These are phyloP conservation scores for Anser brachyrhynchus DNA, from an alignment of 2,113 vertebrate species.

Conservation along the genomic window DNA sequence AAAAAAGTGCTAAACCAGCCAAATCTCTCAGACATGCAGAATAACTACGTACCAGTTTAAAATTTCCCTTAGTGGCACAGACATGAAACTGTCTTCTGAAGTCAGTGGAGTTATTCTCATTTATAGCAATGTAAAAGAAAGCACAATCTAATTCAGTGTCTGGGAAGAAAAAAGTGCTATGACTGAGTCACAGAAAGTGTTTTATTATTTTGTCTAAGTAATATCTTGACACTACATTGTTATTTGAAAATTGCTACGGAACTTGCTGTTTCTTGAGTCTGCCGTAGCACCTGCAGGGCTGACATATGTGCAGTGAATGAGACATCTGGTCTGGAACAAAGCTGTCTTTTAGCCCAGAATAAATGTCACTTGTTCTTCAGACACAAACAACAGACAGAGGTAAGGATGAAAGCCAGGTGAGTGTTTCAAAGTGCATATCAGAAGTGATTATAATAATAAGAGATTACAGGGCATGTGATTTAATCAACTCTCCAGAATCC, in stretches of 20 bases:
- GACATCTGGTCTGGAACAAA: constrained; percentile 56
- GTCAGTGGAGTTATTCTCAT: background rate
- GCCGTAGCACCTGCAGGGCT: constrained; percentile 35
- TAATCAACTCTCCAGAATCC: background rate
- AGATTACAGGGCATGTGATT: background rate
- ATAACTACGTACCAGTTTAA: background rate
- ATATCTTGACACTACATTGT: constrained; percentile 22
- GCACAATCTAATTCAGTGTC: background rate
- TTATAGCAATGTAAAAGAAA: background rate
- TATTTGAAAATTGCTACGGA: constrained; percentile 38
- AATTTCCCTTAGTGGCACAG: background rate
- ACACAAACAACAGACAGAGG: background rate
- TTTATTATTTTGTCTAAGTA: constrained; percentile 23
- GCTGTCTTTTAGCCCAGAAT: constrained; percentile 41
- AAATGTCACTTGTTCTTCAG: constrained; percentile 5
- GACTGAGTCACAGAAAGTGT: background rate
- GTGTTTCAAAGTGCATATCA: background rate
- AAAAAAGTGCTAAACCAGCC: background rate
- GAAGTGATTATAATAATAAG: background rate
- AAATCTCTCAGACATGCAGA: background rate
- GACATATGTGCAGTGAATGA: constrained; percentile 31
- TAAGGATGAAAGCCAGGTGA: constrained; percentile 36
- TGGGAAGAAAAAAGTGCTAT: background rate
- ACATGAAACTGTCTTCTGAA: background rate
- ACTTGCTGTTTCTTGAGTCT: constrained; percentile 33